Evolutionary conservation across 2,888 invertebrate species (phyloP).

Genomic region (Oscheius onirici): DNA sequence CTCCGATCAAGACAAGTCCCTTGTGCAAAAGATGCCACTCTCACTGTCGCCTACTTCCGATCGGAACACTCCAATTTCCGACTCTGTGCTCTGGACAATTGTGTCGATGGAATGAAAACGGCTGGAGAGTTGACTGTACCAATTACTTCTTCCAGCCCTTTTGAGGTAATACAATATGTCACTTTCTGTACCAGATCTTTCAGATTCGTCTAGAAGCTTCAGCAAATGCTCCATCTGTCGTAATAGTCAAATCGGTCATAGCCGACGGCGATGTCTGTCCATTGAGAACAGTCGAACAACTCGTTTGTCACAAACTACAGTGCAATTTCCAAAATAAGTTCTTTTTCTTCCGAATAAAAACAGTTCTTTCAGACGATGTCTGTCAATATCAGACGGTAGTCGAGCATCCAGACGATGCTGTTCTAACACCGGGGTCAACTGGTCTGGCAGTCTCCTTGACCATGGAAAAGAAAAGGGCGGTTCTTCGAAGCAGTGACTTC

Average conservation of each 20-base stretch:
- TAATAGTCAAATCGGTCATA: slow-evolving; percentile 11
- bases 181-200: too few relatives aligned
- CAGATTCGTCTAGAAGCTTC: slow-evolving; percentile 45
- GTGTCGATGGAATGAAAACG: slow-evolving; percentile 44
- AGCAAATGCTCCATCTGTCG: slow-evolving; percentile 1
- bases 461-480: slow-evolving; percentile 37
- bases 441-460: slow-evolving; percentile 35
- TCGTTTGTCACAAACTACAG: slow-evolving; percentile 62
- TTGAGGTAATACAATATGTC: slow-evolving; percentile 48
- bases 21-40: slow-evolving; percentile 48
- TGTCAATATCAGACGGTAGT: slow-evolving; percentile 48
- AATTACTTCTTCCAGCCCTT: slow-evolving; percentile 49
- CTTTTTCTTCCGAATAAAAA: not conserved
- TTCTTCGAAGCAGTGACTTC: slow-evolving; percentile 42
- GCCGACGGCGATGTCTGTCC: slow-evolving; percentile 62
- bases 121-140: slow-evolving; percentile 43
- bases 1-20: slow-evolving; percentile 52
- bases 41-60: slow-evolving; percentile 49
- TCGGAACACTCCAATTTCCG: slow-evolving; percentile 52
- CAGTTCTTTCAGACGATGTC: slow-evolving; percentile 35
- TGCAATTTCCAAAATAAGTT: slow-evolving; percentile 57
- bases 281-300: slow-evolving; percentile 59
- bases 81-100: slow-evolving; percentile 53
- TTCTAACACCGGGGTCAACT: slow-evolving; percentile 29
- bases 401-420: slow-evolving; percentile 41